Evolutionary conservation across 37 sponge, comb jelly and placozoan species (phyloP), one percentile per base, ranked within the genome.

Genomic region (Chondrilla cf. caribensis): DNA sequence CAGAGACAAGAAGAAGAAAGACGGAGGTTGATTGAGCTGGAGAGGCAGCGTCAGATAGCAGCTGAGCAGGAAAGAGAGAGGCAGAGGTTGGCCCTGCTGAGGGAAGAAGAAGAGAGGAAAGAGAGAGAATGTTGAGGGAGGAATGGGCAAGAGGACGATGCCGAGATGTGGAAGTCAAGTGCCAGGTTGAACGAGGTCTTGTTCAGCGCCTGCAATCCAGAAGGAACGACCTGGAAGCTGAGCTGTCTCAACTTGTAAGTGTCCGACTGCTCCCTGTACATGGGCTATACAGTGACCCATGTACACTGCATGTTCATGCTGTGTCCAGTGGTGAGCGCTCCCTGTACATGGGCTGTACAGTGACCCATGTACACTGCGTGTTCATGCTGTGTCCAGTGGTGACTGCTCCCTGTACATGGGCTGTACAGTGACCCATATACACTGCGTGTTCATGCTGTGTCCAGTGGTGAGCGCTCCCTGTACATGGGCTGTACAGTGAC

Each of bases 111-210:
- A 58, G 82, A 70, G 71, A 85, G 83, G 60, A 88, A 40, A 5
- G 70, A 65, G 92, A 91, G 58, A 51, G 83, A 40, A 85, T 60
- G 80, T 85, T 85, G 57, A 83, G 80, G 54, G 89, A 86, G 54
- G 93, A 92, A 65, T 89, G 90, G 87, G 71, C 83, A 24, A 64
- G 67, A 66, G 58, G 70, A 83, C 26, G 87, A 31, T 60, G 40
- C 9, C 43, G 26, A 15, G 93, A 92, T 57, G 78, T 92, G 55
- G 81, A 81, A 29, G 84, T 70, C 54, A 60, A 84, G 51, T 58
- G 82, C 28, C 67, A 87, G 31, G 62, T 68, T 75, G 91, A 90
- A 84, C 80, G 40, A 38, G 82, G 78, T 77, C 44, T 79, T 14
- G 77, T 89, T 4, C 35, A 43, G 28, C 58, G 78, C 0, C 60